Evolutionary conservation across 2,888 invertebrate species (phyloP), one percentile per base, ranked within the genome.

Genomic region (Cosmia trapezina): DNA sequence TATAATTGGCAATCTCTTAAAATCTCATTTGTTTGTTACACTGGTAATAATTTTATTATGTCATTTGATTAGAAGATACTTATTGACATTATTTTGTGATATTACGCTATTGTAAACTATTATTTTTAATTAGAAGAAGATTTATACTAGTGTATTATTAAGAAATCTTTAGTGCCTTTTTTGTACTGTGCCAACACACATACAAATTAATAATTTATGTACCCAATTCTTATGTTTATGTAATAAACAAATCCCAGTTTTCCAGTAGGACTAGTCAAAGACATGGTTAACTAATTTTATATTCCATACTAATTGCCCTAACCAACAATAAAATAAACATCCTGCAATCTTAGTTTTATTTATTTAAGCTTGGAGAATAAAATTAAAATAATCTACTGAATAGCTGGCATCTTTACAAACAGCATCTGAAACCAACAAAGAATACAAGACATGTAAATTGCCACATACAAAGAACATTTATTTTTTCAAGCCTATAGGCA

Each of bases 381-480:
- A 64, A 67, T 43, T 64, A n/a, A 63, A 22, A 73, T 47, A 67
- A 75, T 67, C 76, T 89, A 96, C 80, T 93, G 91, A 60, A 95
- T 93, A 19, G 93, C 93, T 60, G 95, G 95, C 96, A 96, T 95
- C 86, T 94, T 95, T 74, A 96, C 94, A 63, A 89, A 90, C 88
- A 96, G 90, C 92, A 95, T 92, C 96, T 96, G 95, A 85, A 95
- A 95, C 60, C 41, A 17, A 73, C 6, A 79, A 54, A 57, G 0
- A 71, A 59, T 37, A 33, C 11, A 45, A 43, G 41, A 22, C 0
- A 28, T 69, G 14, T 51, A 61, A 70, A 53, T 45, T 43, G 2
- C 12, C 0, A 47, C 5, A 19, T 19, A 19, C 7, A 63, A n/a
- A 57, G 43, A 45, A 45, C n/a, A 11, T 14, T 4, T 37, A 37